phyloP scores from a whole-genome alignment of 2,113 vertebrate species.

The Anguilla rostrata region DNA sequence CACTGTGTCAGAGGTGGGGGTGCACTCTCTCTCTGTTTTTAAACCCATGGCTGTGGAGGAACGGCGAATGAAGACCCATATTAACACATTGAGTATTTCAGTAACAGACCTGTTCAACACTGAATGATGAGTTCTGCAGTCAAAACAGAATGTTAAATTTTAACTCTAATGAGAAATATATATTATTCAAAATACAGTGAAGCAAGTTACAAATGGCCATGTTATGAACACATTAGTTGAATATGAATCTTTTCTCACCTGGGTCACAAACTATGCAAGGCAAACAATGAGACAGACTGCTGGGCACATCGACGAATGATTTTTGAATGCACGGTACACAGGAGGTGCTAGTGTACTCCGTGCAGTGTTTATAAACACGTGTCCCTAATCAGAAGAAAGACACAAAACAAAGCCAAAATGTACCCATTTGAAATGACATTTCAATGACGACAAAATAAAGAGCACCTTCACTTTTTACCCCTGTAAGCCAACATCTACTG shows the following conservation, averaged over 20 bases:
- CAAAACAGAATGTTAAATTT: background rate
- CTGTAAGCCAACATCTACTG: background rate
- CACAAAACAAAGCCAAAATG: background rate
- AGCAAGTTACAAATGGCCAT: background rate
- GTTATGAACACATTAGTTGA: background rate
- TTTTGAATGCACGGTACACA: background rate
- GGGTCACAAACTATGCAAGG: background rate
- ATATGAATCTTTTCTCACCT: background rate
- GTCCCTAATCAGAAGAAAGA: background rate
- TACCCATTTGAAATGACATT: background rate
- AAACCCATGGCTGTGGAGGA: slow-evolving; percentile 32
- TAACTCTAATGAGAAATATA: background rate
- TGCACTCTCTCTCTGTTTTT: slow-evolving; percentile 29
- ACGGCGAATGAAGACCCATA: background rate
- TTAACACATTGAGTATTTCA: background rate
- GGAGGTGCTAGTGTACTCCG: background rate
- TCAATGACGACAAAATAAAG: background rate
- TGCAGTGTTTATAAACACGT: background rate
- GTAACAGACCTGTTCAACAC: background rate
- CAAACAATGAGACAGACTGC: background rate
- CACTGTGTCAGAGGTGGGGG: slow-evolving; percentile 31
- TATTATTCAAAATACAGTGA: background rate
- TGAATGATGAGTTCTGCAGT: too few relatives aligned
- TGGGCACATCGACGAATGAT: background rate
- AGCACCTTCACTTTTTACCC: background rate